A percentile compares a stretch with the other conserved stretches of the same genome.
Evolutionary conservation across 2,888 invertebrate species (phyloP).

Genomic region (Ashinkailepas kermadecensis): DNA sequence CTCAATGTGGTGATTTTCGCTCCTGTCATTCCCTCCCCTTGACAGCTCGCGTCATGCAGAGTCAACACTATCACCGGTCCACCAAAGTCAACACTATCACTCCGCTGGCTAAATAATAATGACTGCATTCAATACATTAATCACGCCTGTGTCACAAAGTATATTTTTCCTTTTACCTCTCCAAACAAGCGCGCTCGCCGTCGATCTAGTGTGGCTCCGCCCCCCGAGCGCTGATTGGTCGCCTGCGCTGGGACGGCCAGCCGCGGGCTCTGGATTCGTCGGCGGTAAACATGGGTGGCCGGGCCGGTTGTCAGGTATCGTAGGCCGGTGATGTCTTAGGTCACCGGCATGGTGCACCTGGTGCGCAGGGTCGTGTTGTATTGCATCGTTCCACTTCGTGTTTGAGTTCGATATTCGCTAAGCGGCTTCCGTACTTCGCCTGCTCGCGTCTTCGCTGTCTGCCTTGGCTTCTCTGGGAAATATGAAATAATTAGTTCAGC

Average conservation of each 20-base stretch:
- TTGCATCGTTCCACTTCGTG: too few species aligned
- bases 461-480: too few species aligned
- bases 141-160: conserved; percentile 6
- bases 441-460: too few species aligned
- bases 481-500: too few species aligned
- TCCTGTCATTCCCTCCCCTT: background rate
- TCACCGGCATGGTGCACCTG: too few species aligned
- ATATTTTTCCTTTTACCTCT: conserved; percentile 22
- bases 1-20: conserved; percentile 8
- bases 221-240: background rate
- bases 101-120: conserved; percentile 22
- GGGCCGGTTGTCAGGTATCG: background rate
- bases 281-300: background rate
- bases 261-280: background rate
- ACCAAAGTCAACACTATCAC: conserved; percentile 7
- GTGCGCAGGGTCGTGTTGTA: too few species aligned
- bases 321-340: background rate
- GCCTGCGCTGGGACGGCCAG: background rate
- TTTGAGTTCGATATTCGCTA: too few species aligned
- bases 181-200: background rate
- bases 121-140: conserved; percentile 22
- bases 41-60: background rate
- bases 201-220: background rate
- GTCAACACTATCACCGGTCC: background rate
- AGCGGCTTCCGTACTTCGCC: too few species aligned